These are phyloP conservation scores for Nymphalis urticae DNA, from an alignment of 2,888 invertebrate genomes.

Conservation along the genomic window DNA sequence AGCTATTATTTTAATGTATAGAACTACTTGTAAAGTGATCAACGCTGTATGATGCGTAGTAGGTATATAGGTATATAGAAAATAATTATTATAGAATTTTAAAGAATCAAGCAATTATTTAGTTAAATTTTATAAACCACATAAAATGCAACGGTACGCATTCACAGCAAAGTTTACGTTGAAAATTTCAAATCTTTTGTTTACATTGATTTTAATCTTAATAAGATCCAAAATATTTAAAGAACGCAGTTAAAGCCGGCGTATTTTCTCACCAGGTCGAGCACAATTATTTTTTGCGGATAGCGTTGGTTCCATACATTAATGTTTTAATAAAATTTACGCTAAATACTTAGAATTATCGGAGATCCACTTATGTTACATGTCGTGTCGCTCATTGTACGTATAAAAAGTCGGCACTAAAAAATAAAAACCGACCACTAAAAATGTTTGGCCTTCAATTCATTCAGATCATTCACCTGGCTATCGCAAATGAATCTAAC, in stretches of 20 bases:
- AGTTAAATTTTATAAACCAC: too few relatives aligned
- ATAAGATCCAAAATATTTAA: slow-evolving; percentile 17
- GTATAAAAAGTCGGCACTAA: slow-evolving; percentile 55
- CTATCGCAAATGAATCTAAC: slow-evolving; percentile 58
- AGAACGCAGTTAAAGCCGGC: background rate
- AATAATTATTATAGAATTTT: too few relatives aligned
- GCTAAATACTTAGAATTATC: slow-evolving; percentile 30
- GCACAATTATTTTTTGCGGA: background rate
- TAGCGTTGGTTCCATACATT: background rate
- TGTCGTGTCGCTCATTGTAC: slow-evolving; percentile 56
- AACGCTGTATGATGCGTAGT: too few relatives aligned
- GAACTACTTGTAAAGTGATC: too few relatives aligned
- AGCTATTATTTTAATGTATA: background rate
- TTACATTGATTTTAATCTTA: slow-evolving; percentile 14
- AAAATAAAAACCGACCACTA: slow-evolving; percentile 68
- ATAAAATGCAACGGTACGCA: too few relatives aligned
- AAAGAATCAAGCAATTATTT: too few relatives aligned
- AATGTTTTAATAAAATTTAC: slow-evolving; percentile 21
- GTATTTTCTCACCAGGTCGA: slow-evolving; percentile 28
- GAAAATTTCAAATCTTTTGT: slow-evolving; percentile 14
- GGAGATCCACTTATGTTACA: slow-evolving; percentile 44
- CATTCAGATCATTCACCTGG: slow-evolving; percentile 72
- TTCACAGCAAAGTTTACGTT: too few relatives aligned
- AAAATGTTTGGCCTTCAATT: slow-evolving; percentile 72
- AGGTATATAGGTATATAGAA: too few relatives aligned